Percentiles rank a stretch among this genome's conserved stretches.
These are phyloP conservation scores for Rhadina sibilatrix DNA, from an alignment of 2,113 vertebrate genomes.

Conservation along the genomic window DNA sequence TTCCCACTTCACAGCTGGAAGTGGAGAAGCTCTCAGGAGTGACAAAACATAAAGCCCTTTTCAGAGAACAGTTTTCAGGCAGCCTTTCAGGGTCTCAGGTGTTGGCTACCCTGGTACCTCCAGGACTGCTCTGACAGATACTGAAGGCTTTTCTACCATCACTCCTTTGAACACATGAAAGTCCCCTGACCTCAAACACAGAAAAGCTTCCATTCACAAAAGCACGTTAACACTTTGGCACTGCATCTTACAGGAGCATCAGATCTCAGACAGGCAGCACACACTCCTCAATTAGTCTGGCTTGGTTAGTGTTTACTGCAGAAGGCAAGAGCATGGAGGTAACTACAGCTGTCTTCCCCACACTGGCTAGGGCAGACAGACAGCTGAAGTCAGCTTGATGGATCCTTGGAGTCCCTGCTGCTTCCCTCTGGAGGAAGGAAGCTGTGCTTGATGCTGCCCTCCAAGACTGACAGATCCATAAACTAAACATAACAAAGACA, in stretches of 20 bases:
- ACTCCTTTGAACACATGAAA: background rate
- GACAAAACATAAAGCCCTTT: background rate
- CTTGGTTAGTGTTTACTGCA: conserved; percentile 18
- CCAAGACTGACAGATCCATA: background rate
- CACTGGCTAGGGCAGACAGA: background rate
- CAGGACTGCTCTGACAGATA: background rate
- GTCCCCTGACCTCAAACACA: background rate
- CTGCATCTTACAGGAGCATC: background rate
- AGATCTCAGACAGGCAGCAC: background rate
- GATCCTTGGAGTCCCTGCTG: background rate
- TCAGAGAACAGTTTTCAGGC: background rate
- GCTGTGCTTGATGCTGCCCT: background rate
- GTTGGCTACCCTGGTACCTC: background rate
- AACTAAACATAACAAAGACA: background rate
- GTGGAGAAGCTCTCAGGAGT: background rate
- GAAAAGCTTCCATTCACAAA: background rate
- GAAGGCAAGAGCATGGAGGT: background rate
- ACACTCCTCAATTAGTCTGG: background rate
- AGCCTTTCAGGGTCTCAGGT: background rate
- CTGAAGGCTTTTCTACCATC: background rate
- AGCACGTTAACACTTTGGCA: background rate
- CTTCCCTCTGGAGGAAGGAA: background rate
- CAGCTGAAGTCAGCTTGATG: background rate
- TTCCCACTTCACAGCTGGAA: background rate
- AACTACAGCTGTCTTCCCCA: background rate